phyloP scores from a whole-genome alignment of 2,888 invertebrate species.

The Dilophus febrilis region DNA sequence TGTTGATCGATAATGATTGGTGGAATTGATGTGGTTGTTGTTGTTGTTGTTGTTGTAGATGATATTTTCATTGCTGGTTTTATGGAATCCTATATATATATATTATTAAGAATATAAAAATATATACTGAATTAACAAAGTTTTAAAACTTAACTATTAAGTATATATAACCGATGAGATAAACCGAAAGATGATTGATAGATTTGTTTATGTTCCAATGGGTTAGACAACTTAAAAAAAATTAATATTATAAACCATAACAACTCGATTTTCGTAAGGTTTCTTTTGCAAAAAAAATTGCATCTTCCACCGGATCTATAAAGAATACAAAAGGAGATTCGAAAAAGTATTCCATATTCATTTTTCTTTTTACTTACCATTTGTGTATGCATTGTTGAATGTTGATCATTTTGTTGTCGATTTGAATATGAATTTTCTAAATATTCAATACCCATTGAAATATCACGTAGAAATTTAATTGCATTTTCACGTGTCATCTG shows the following conservation, averaged over 20 bases:
- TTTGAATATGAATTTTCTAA: constrained; percentile 36
- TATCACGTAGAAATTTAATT: constrained; percentile 55
- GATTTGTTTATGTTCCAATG: too few species aligned
- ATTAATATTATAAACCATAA: constrained; percentile 11
- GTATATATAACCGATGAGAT: too few species aligned
- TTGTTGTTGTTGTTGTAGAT: constrained; percentile 14
- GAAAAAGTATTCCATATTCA: too few species aligned
- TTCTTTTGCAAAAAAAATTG: not conserved
- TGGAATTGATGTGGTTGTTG: constrained; percentile 13
- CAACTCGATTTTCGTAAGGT: not conserved
- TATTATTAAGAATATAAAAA: too few species aligned
- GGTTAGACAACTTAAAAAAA: too few species aligned
- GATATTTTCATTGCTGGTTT: too few species aligned
- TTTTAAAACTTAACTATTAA: too few species aligned
- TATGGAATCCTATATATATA: too few species aligned
- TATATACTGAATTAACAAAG: too few species aligned
- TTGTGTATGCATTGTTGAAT: not conserved
- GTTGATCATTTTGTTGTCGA: constrained; percentile 18
- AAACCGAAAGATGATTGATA: constrained; percentile 3
- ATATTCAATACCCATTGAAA: constrained; percentile 55
- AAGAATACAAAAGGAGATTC: too few species aligned
- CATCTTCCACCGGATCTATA: not conserved
- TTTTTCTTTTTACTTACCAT: constrained; percentile 1
- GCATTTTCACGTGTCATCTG: constrained; percentile 63
- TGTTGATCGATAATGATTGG: too few species aligned